These are phyloP conservation scores for Euglossa dilemma DNA, from an alignment of 1,140 invertebrate genomes.

Conservation along the genomic window DNA sequence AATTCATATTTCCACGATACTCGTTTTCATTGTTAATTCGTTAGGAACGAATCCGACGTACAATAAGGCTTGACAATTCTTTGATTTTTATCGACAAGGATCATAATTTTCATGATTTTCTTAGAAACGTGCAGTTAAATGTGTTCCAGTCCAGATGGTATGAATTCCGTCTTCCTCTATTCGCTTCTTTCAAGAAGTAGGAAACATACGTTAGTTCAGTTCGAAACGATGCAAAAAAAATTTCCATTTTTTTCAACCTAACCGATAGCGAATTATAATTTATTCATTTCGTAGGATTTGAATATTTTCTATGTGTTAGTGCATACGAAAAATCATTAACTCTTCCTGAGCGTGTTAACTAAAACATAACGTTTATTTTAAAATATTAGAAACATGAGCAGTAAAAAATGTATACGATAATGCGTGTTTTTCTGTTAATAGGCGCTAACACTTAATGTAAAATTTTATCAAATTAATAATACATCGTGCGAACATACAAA, in stretches of 20 bases:
- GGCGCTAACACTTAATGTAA: background rate
- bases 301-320: background rate
- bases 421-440: no score
- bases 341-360: background rate
- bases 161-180: constrained; percentile 19
- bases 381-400: no score
- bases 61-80: background rate
- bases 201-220: background rate
- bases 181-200: background rate
- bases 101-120: constrained; percentile 23
- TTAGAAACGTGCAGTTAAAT: constrained; percentile 37
- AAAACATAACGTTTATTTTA: background rate
- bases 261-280: background rate
- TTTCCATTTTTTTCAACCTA: background rate
- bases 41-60: no score
- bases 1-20: background rate
- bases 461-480: background rate
- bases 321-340: background rate
- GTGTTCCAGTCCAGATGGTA: constrained; percentile 50
- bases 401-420: no score
- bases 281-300: background rate
- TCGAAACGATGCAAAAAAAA: background rate
- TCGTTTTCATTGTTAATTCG: background rate
- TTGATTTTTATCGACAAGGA: background rate
- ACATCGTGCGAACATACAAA: background rate